phyloP scores from a whole-genome alignment of 2,888 invertebrate genomes.

The Drosophila nigricruria region DNA sequence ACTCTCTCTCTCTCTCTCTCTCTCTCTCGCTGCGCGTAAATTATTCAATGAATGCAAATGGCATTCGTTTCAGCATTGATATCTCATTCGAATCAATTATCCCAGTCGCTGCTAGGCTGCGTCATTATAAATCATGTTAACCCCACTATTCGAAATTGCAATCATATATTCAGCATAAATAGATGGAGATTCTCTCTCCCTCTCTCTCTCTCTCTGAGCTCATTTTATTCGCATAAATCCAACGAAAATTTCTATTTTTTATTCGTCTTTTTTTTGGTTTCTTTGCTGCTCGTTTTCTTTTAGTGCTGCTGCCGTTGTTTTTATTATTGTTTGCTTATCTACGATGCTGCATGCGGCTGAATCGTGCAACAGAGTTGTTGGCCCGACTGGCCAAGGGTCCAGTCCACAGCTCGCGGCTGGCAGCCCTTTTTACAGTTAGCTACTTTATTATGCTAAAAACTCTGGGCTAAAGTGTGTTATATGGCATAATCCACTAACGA shows the following conservation, averaged over 20 bases:
- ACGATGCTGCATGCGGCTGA: constrained; percentile 28
- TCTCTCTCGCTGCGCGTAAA: background rate
- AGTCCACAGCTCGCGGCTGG: constrained; percentile 3
- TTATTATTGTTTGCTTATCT: constrained; percentile 52
- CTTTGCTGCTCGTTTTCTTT: constrained; percentile 8
- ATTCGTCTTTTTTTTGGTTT: background rate
- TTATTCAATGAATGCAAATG: constrained; percentile 6
- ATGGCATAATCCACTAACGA: constrained; percentile 80
- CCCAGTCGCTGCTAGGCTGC: constrained; percentile 11
- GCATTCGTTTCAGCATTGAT: constrained; percentile 21
- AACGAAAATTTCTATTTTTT: constrained; percentile 33
- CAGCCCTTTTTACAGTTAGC: constrained; percentile 65
- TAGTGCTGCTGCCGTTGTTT: constrained; percentile 4
- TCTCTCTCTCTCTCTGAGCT: background rate
- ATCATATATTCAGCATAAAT: constrained; percentile 57
- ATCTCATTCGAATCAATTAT: constrained; percentile 40
- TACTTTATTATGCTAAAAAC: constrained; percentile 77
- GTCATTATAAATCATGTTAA: constrained; percentile 47
- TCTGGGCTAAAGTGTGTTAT: constrained; percentile 75
- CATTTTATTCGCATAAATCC: constrained; percentile 41
- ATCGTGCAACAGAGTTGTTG: background rate
- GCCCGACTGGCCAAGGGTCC: background rate
- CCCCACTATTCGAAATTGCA: constrained; percentile 23
- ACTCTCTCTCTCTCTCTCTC: no score
- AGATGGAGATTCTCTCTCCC: constrained; percentile 21